phyloP scores from a whole-genome alignment of 2,113 vertebrate genomes.

The Leucopsar rothschildi region DNA sequence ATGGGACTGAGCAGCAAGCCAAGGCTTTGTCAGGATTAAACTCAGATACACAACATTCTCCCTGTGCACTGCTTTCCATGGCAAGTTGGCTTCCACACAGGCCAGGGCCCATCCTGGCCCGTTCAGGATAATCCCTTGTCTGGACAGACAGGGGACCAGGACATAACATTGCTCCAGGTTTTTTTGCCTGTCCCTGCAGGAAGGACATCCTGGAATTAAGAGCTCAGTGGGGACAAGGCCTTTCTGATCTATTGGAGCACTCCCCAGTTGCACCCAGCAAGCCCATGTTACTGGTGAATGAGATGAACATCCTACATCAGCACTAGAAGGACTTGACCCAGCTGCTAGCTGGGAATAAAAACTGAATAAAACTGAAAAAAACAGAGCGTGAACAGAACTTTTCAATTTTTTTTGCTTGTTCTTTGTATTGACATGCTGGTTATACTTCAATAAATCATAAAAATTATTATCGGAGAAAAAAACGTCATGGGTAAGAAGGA shows the following conservation, averaged over 20 bases:
- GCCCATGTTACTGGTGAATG: not conserved
- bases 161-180: not conserved
- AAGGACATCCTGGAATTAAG: not conserved
- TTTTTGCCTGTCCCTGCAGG: not conserved
- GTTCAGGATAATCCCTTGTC: not conserved
- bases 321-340: not conserved
- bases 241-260: not conserved
- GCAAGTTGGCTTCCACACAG: not conserved
- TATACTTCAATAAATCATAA: not conserved
- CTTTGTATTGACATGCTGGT: not conserved
- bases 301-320: not conserved
- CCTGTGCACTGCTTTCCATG: not conserved
- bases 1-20: not conserved
- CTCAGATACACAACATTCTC: not conserved
- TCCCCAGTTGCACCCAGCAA: not conserved
- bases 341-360: not conserved
- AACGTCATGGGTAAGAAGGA: not conserved
- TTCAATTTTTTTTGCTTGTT: not conserved
- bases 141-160: not conserved
- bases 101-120: not conserved
- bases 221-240: not conserved
- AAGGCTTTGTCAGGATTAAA: not conserved
- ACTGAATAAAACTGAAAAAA: not conserved
- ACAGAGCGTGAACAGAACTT: not conserved
- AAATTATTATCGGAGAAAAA: not conserved